Conservation (phyloP, 2,888 invertebrate genomes). For the Caenorhabditis auriculariae region DNA sequence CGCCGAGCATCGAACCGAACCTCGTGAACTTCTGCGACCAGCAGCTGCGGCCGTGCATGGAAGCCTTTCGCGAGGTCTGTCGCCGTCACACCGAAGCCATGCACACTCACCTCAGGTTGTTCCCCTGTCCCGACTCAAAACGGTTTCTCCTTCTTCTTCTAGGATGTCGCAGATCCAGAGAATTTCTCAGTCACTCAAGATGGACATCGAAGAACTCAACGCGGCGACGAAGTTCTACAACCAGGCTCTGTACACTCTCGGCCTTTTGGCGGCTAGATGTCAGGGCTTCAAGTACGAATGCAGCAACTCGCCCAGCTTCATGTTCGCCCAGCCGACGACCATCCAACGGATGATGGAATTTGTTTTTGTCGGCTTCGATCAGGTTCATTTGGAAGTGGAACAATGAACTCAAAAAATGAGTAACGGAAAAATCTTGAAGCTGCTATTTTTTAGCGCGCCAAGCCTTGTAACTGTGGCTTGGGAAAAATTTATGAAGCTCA, state of each 20-base stretch:
- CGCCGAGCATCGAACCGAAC: constrained; percentile 9
- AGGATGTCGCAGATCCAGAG: constrained; percentile 25
- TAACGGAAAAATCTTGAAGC: too few relatives aligned
- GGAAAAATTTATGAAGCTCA: too few relatives aligned
- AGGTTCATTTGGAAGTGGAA: too few relatives aligned
- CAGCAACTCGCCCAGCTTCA: constrained; percentile 2
- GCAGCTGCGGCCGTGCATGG: constrained; percentile 30
- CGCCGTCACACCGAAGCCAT: constrained; percentile 12
- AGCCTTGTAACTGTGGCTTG: too few relatives aligned
- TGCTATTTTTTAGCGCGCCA: too few relatives aligned
- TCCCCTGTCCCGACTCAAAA: too few relatives aligned
- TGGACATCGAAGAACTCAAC: constrained; percentile 27
- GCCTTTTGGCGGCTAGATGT: constrained; percentile 51
- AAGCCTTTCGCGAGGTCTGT: constrained; percentile 22
- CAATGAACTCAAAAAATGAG: too few relatives aligned
- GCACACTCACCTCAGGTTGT: constrained; percentile 20
- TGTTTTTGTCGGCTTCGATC: constrained; percentile 21
- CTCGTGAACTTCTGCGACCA: constrained; percentile 2
- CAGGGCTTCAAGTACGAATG: constrained; percentile 55
- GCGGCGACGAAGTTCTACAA: constrained; percentile 43
- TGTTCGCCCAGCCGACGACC: constrained; percentile 18
- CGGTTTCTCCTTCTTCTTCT: not conserved
- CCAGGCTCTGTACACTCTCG: constrained; percentile 50
- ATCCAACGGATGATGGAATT: constrained; percentile 23
- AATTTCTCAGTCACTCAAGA: constrained; percentile 12